Conservation (phyloP, 2,888 invertebrate genomes). For the Ligdia adustata region DNA sequence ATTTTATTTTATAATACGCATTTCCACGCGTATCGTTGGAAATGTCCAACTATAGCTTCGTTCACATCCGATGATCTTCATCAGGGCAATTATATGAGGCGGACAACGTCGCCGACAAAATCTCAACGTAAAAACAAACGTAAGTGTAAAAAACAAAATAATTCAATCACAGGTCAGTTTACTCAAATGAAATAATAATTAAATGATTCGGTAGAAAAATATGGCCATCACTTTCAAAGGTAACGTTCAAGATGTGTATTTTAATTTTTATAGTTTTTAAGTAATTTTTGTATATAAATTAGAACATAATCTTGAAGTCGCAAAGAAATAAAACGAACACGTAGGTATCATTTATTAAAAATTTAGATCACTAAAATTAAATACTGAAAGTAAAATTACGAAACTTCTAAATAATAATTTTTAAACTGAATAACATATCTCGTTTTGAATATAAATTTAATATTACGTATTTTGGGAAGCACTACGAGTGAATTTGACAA, state of each 20-base stretch:
- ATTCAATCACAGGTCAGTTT: too few species aligned
- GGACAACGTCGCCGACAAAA: too few species aligned
- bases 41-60: too few species aligned
- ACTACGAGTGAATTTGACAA: conserved; percentile 5
- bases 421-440: neutral
- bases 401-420: too few species aligned
- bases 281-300: neutral
- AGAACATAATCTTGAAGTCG: conserved; percentile 8
- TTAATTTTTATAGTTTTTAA: neutral
- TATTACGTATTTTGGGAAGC: conserved; percentile 9
- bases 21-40: too few species aligned
- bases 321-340: conserved; percentile 1
- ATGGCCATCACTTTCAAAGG: conserved; percentile 14
- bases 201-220: conserved; percentile 18
- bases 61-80: too few species aligned
- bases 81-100: too few species aligned
- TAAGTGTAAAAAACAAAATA: too few species aligned
- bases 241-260: conserved; percentile 6
- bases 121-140: too few species aligned
- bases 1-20: too few species aligned
- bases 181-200: too few species aligned
- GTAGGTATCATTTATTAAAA: too few species aligned
- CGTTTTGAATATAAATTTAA: neutral
- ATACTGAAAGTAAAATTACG: conserved; percentile 9
- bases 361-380: conserved; percentile 4